Evolutionary conservation across 2,797 vertebrate genomes (phyloP), one percentile per base, ranked within the genome.

Genomic region (Phoxinus dragarum): DNA sequence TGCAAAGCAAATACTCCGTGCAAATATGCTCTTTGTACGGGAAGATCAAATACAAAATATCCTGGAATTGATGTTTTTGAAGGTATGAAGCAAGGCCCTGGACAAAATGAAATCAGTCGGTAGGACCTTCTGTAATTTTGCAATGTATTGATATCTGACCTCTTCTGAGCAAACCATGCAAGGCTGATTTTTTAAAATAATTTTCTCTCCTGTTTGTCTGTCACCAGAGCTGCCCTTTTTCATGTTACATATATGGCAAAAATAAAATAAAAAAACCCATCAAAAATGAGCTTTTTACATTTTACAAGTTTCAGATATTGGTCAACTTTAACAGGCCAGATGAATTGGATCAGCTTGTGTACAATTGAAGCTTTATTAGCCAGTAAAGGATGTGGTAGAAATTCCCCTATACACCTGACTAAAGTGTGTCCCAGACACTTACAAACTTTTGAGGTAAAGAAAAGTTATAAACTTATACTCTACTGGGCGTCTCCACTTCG

Each of bases 11-110:
- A 78, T 44, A 59, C 2, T 79, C 5, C 36, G 49, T 56, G 74
- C 19, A 84, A 84, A 79, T 47, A 56, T n/a, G 74, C 36, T 56
- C 75, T 84, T 77, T 84, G 12, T 34, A 78, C 34, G 19, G 27
- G 19, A 71, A n/a, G 8, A 44, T 59, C 11, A 84, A 66, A 71
- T 16, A 61, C 36, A n/a, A 78, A 42, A 78, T 40, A 68, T 42
- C 8, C 52, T 11, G 36, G 49, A 84, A 69, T 5, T 56, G 11
- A 67, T 71, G 47, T 49, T 16, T 31, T 75, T 75, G 6, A 21
- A 36, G 16, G 0, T 21, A n/a, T 64, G 5, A 19, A 27, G 27
- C 79, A 52, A 81, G 21, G 1, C 40, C 19, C 1, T 64, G 42
- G n/a, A 73, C 3, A 2, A 31, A 47, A 31, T 19, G 10, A 31